Percentiles rank a stretch among this genome's conserved stretches.
phyloP scores from a whole-genome alignment of 2,113 vertebrate genomes.

The Alces alces region DNA sequence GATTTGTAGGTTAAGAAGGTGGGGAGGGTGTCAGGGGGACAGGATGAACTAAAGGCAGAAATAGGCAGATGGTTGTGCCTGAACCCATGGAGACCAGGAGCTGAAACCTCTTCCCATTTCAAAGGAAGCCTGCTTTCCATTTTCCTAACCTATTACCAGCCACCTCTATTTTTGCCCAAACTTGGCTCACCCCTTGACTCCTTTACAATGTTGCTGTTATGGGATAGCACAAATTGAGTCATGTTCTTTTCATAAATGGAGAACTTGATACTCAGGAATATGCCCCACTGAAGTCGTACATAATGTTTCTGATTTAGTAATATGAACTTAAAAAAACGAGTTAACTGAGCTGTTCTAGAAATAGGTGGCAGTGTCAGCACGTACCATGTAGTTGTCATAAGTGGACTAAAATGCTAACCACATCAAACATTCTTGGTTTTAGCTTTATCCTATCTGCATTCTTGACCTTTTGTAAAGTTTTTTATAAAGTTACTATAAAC shows the following conservation, averaged over 20 bases:
- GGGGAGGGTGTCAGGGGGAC: not conserved
- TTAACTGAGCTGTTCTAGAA: not conserved
- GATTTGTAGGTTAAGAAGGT: not conserved
- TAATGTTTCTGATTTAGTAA: not conserved
- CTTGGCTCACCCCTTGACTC: not conserved
- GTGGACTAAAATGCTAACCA: not conserved
- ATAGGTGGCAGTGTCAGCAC: not conserved
- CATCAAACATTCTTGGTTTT: not conserved
- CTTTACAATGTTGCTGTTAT: not conserved
- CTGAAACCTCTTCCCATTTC: not conserved
- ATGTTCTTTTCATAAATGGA: not conserved
- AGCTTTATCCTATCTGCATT: not conserved
- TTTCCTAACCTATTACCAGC: not conserved
- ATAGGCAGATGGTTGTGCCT: not conserved
- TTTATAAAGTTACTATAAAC: not conserved
- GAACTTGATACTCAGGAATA: not conserved
- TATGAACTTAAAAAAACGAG: not conserved
- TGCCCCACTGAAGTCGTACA: not conserved
- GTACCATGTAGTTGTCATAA: not conserved
- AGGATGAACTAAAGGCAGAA: not conserved
- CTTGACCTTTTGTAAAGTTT: not conserved
- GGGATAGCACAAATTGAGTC: not conserved
- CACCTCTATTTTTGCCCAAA: not conserved
- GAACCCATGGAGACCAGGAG: not conserved
- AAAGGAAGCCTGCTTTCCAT: not conserved